phyloP scores from a whole-genome alignment of 1,140 invertebrate species.

The Sycophila sp. region DNA sequence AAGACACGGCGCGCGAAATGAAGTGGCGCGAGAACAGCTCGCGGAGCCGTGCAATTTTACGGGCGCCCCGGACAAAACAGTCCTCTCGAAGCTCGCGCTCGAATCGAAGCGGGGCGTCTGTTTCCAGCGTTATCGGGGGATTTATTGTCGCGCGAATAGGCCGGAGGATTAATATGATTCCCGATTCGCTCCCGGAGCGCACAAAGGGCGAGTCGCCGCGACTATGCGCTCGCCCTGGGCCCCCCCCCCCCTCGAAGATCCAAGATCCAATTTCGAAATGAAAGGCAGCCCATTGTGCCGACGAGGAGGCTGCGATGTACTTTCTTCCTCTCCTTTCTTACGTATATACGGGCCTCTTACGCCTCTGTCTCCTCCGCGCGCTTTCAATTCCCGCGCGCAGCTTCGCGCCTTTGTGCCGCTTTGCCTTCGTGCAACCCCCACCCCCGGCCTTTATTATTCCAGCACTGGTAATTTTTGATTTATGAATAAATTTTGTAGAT shows the following conservation, averaged over 20 bases:
- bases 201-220: slow-evolving; percentile 45
- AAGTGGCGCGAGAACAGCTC: not conserved
- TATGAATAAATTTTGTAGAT: slow-evolving; percentile 2
- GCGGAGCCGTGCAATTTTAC: not conserved
- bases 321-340: slow-evolving; percentile 9
- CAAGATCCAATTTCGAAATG: slow-evolving; percentile 48
- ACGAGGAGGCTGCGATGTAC: slow-evolving; percentile 31
- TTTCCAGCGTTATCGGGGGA: not conserved
- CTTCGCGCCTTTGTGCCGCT: not conserved
- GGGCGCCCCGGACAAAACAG: not conserved
- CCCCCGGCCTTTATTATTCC: not conserved
- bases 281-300: slow-evolving; percentile 47
- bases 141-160: slow-evolving; percentile 4
- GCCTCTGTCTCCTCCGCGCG: not conserved
- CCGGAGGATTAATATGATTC: slow-evolving; percentile 12
- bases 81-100: not conserved
- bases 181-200: slow-evolving; percentile 21
- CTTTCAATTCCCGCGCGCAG: not conserved
- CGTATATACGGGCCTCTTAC: too few relatives aligned
- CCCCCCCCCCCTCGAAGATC: too few relatives aligned
- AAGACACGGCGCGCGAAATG: not conserved
- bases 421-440: not conserved
- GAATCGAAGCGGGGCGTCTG: not conserved
- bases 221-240: too few relatives aligned
- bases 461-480: not conserved